Base-by-base conservation (phyloP, 64 coral and sea anemone species). In the Pocillopora verrucosa region DNA sequence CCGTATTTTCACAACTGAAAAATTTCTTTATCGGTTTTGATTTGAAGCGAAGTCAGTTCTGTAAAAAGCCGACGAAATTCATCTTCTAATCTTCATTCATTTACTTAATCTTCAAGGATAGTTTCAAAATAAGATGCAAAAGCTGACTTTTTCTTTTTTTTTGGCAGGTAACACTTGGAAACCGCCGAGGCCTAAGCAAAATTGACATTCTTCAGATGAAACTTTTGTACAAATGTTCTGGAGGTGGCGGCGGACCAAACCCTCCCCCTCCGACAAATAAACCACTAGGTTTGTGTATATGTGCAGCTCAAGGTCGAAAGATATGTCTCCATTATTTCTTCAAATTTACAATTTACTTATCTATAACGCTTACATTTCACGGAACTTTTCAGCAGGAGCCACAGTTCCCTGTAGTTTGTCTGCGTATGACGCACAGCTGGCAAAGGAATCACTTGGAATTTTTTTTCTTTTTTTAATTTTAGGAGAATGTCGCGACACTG, bases 121-220 rank as follows among this genome's bases (percentile, higher is more conserved):
- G 5, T 24, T n/a, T 69, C n/a, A 69, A 69, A 63, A 69, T 69
- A 5, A 69, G 65, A 17, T 11, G 65, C 65, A n/a, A 16, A 57
- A 22, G 5, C 17, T 2, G 7, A 20, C 22, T 83, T 41, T 34
- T 4, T 10, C 51, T 65, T 59, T n/a, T 25, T 6, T 6, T 30
- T 61, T 67, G 64, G 4, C 51, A 94, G 93, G 93, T 91, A 11
- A 90, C 41, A 11, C 87, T 94, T 87, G 88, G 93, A 63, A 90
- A 94, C 76, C 82, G 82, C 10, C 19, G 15, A 0, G 17, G 74
- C 17, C 75, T 90, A 20, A 94, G 88, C 76, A 80, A 85, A 87
- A 87, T 77, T 15, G 93, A 94, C 76, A 90, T 94, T 17, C 59
- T 56, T 16, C 93, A 90, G 65, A 94, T 94, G 93, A 94, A 94